Percentiles rank a stretch among this genome's conserved stretches.
Evolutionary conservation across 2,888 invertebrate species (phyloP).

Genomic region (Caenorhabditis afra): DNA sequence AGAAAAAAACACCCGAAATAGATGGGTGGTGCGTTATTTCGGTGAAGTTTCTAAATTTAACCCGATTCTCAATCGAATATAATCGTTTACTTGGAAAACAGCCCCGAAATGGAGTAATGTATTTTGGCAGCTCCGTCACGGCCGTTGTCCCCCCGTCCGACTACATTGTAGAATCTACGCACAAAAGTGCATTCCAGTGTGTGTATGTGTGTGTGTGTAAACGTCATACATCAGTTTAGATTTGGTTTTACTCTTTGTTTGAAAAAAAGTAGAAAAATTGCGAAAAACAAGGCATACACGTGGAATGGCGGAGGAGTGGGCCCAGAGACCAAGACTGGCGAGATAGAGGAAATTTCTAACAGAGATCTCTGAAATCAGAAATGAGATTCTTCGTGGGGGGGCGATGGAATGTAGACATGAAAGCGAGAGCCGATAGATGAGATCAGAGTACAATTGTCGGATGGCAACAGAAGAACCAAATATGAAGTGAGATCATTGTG

Average conservation of each 20-base stretch:
- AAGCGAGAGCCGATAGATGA: constrained; percentile 12
- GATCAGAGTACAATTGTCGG: constrained; percentile 46
- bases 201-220: too few species aligned
- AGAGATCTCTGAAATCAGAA: constrained; percentile 45
- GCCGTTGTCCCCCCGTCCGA: too few species aligned
- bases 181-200: too few species aligned
- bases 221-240: neutral
- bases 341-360: constrained; percentile 12
- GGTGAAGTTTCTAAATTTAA: too few species aligned
- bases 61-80: too few species aligned
- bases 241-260: constrained; percentile 19
- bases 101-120: too few species aligned
- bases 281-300: constrained; percentile 35
- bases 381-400: constrained; percentile 49
- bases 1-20: too few species aligned
- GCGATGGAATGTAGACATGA: neutral
- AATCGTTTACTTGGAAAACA: too few species aligned
- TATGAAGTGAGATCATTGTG: constrained; percentile 48
- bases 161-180: too few species aligned
- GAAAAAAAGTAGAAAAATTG: constrained; percentile 11
- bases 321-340: constrained; percentile 13
- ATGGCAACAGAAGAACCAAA: constrained; percentile 45
- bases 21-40: too few species aligned
- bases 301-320: constrained; percentile 20
- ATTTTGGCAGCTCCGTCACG: too few species aligned